Evolutionary conservation across 2,797 vertebrate species (phyloP), one percentile per base, ranked within the genome.

Genomic region (Parauchenoglanis ngamensis): DNA sequence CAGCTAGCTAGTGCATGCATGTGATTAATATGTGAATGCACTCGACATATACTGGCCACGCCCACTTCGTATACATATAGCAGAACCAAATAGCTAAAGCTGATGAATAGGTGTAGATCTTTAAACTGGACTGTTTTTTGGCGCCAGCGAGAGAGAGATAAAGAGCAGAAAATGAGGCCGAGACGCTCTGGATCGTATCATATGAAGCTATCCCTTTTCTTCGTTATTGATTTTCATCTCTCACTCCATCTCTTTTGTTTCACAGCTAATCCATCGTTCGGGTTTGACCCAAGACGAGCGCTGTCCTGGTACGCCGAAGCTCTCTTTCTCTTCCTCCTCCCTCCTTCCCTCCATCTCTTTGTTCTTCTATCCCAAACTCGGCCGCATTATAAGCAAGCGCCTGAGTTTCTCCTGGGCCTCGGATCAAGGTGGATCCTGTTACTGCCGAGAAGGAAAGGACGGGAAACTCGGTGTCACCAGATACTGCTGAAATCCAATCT

Each of bases 401-500:
- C 88, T 91, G 92, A 90, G 92, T 95, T 95, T 95, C 94, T 95
- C 94, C 92, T 4, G 93, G 92, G 95, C 91, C 57, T 46, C 52
- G 89, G 91, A 95, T 94, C 92, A 93, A 94, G 94, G 91, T 90
- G 87, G 92, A 95, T 96, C 94, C 92, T 93, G 94, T 96, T 96
- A 94, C 95, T 92, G 92, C 84, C 89, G 85, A 91, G 91, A 91
- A 93, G 92, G 92, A 93, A 94, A 85, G 65, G 68, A 54, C 67
- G 79, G 73, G 89, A 93, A 94, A 94, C 76, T 88, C 81, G 84
- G 90, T 92, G 95, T 94, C 95, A 96, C 93, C 89, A 95, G 95
- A 96, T 95, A 95, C 90, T 90, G 93, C 92, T 95, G 96, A 96
- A 96, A 96, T 95, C 90, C 92, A 94, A 96, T 96, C 94, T 94